phyloP scores from a whole-genome alignment of 2,888 invertebrate genomes.

The Diarsia rubi region DNA sequence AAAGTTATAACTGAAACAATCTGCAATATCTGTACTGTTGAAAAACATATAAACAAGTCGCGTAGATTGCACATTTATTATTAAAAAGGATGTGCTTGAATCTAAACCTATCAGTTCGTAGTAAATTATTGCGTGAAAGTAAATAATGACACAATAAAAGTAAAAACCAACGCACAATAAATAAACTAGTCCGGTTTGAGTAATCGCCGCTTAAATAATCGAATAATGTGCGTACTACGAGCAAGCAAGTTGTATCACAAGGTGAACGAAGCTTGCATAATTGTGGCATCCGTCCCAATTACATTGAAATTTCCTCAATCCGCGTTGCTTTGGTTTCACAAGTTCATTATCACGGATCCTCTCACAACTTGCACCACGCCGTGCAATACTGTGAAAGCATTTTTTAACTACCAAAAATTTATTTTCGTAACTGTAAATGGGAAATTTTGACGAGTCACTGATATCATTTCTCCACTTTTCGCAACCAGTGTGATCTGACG shows the following conservation, averaged over 20 bases:
- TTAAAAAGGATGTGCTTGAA: background rate
- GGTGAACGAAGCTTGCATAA: constrained; percentile 72
- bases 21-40: background rate
- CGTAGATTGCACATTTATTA: background rate
- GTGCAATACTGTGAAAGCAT: constrained; percentile 38
- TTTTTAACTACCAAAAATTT: constrained; percentile 6
- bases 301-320: constrained; percentile 68
- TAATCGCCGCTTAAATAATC: constrained; percentile 29
- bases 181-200: constrained; percentile 44
- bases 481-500: constrained; percentile 22
- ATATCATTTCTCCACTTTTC: constrained; percentile 28
- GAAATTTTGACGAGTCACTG: constrained; percentile 19
- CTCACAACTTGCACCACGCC: constrained; percentile 45
- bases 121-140: background rate
- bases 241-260: constrained; percentile 62
- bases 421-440: constrained; percentile 23
- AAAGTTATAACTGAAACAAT: background rate
- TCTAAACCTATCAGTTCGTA: background rate
- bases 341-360: constrained; percentile 45
- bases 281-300: constrained; percentile 71
- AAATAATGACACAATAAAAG: constrained; percentile 6
- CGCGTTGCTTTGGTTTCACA: constrained; percentile 61
- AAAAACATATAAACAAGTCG: background rate
- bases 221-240: constrained; percentile 58
- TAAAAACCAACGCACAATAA: constrained; percentile 30